phyloP scores from a whole-genome alignment of 2,113 vertebrate species.

The Hippocampus zosterae region DNA sequence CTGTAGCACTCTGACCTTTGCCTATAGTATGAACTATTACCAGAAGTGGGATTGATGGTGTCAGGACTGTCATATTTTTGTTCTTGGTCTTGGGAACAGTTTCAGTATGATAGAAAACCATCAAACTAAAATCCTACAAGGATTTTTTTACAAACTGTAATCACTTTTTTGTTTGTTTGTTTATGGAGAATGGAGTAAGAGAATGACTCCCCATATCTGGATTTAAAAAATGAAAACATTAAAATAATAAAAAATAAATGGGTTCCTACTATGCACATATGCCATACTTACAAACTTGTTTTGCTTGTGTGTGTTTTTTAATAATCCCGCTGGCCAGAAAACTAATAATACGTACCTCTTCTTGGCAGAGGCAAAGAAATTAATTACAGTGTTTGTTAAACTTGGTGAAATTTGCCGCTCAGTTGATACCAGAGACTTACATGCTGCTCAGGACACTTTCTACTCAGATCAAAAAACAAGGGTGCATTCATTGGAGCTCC shows the following conservation, averaged over 20 bases:
- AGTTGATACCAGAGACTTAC: background rate
- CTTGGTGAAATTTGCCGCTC: background rate
- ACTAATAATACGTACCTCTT: background rate
- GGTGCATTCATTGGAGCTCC: background rate
- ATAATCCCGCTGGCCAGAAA: background rate
- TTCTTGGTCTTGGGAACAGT: background rate
- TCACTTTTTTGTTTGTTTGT: background rate
- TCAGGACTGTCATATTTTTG: background rate
- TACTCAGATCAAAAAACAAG: background rate
- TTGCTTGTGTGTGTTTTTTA: background rate
- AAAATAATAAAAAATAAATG: background rate
- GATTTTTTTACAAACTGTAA: background rate
- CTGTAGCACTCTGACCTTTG: conserved; percentile 10
- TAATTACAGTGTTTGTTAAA: background rate
- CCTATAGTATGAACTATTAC: background rate
- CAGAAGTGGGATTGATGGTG: background rate
- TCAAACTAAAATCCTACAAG: background rate
- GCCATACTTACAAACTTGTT: background rate
- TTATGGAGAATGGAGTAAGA: background rate
- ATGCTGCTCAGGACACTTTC: background rate
- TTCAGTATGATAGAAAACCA: background rate
- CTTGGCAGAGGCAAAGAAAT: background rate
- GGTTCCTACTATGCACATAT: background rate
- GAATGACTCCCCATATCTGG: background rate
- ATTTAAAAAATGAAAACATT: background rate